Conservation (phyloP, 2,113 vertebrate species). For the Mystacornis crossleyi region DNA sequence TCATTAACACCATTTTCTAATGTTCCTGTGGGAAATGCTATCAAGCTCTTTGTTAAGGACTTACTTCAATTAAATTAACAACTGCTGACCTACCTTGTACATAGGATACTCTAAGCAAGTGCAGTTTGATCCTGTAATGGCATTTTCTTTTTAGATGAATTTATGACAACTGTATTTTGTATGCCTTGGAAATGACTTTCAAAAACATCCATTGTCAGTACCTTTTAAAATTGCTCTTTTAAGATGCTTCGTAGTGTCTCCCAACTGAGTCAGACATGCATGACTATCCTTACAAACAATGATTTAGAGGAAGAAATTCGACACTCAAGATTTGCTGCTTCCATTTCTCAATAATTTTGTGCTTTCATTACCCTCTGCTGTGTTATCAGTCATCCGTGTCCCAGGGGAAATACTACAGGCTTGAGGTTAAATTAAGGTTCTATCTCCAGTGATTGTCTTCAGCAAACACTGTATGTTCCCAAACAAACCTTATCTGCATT, state of each 20-base stretch:
- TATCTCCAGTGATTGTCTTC: slow-evolving; percentile 71
- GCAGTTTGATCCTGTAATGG: background rate
- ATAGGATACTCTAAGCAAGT: slow-evolving; percentile 10
- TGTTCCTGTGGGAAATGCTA: slow-evolving; percentile 70
- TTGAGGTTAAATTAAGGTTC: slow-evolving; percentile 77
- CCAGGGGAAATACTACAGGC: slow-evolving; percentile 66
- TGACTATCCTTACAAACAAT: slow-evolving; percentile 64
- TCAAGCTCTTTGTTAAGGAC: slow-evolving; percentile 62
- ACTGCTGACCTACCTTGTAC: slow-evolving; percentile 27
- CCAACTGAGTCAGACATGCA: slow-evolving; percentile 24
- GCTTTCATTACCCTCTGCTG: slow-evolving; percentile 50
- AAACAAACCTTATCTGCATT: slow-evolving; percentile 71
- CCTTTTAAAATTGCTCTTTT: slow-evolving; percentile 19
- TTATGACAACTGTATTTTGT: background rate
- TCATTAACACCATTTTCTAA: slow-evolving; percentile 67
- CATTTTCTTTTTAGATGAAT: background rate
- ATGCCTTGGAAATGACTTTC: background rate
- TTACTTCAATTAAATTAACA: slow-evolving; percentile 74
- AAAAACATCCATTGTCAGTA: background rate
- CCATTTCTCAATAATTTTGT: slow-evolving; percentile 73
- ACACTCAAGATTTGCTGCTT: slow-evolving; percentile 21
- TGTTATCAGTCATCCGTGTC: slow-evolving; percentile 70
- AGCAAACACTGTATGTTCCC: slow-evolving; percentile 43
- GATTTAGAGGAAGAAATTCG: slow-evolving; percentile 71
- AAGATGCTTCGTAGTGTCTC: background rate